phyloP scores from a whole-genome alignment of 2,113 vertebrate genomes.

The Aptenodytes forsteri region DNA sequence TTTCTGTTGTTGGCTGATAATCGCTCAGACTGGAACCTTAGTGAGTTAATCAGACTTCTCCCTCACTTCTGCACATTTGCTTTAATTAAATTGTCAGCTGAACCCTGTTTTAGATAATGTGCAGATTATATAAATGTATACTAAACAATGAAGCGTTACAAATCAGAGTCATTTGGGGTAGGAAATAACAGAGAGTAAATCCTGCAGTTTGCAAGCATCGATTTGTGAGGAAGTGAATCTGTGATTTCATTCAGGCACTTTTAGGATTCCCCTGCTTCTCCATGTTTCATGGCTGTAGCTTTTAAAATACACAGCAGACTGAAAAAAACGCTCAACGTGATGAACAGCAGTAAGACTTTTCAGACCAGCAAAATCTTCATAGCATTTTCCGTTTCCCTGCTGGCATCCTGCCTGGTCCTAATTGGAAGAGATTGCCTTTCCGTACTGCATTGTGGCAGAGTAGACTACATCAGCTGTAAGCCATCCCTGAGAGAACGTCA shows the following conservation, averaged over 20 bases:
- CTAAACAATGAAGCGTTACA: background rate
- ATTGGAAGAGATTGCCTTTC: background rate
- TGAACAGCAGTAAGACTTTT: background rate
- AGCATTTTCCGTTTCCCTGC: background rate
- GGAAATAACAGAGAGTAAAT: background rate
- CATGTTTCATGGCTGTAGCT: background rate
- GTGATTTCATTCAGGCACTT: background rate
- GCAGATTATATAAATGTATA: background rate
- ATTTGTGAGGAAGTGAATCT: background rate
- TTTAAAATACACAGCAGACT: background rate
- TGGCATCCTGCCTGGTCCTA: background rate
- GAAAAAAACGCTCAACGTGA: background rate
- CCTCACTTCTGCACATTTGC: background rate
- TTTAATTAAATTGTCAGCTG: background rate
- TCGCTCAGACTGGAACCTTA: background rate
- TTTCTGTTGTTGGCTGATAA: background rate
- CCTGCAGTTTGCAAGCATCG: background rate
- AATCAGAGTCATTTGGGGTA: background rate
- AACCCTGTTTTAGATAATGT: background rate
- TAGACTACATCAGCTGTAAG: background rate
- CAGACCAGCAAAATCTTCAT: background rate
- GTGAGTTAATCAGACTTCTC: conserved; percentile 20
- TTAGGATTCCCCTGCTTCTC: background rate
- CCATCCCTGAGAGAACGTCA: background rate
- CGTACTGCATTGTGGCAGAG: background rate